Evolutionary conservation across 2,797 vertebrate species (phyloP).

Genomic region (Phalloptychus januarius): DNA sequence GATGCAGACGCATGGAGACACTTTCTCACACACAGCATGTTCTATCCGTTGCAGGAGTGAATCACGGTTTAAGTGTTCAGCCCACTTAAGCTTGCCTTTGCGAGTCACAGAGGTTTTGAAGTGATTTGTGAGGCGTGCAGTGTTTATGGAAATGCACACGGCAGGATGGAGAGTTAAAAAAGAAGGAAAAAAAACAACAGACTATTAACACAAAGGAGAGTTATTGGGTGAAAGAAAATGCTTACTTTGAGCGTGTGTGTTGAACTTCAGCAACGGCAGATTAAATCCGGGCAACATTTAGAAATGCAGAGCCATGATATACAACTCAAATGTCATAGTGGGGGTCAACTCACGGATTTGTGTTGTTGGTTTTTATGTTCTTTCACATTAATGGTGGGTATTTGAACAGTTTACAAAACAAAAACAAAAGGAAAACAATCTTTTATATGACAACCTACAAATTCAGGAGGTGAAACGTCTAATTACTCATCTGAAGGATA

Average conservation of each 20-base stretch:
- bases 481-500: not conserved
- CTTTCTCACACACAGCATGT: slow-evolving; percentile 63
- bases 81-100: slow-evolving; percentile 81
- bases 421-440: not conserved
- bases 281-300: slow-evolving; percentile 20
- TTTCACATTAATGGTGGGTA: not conserved
- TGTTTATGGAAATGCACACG: slow-evolving; percentile 84
- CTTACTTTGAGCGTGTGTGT: slow-evolving; percentile 27
- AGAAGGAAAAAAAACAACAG: slow-evolving; percentile 61
- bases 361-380: not conserved
- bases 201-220: slow-evolving; percentile 72
- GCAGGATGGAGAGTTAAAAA: slow-evolving; percentile 67
- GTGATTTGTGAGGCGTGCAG: slow-evolving; percentile 83
- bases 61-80: slow-evolving; percentile 81
- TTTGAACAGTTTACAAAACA: not conserved
- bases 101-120: slow-evolving; percentile 81
- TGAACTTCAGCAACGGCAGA: slow-evolving; percentile 27
- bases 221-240: slow-evolving; percentile 32
- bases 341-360: not conserved
- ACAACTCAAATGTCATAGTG: not conserved
- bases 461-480: not conserved
- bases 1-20: slow-evolving; percentile 60
- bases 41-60: slow-evolving; percentile 71
- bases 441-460: not conserved
- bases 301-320: not conserved